Conservation (phyloP, 2,797 vertebrate genomes). For the Labroides dimidiatus region DNA sequence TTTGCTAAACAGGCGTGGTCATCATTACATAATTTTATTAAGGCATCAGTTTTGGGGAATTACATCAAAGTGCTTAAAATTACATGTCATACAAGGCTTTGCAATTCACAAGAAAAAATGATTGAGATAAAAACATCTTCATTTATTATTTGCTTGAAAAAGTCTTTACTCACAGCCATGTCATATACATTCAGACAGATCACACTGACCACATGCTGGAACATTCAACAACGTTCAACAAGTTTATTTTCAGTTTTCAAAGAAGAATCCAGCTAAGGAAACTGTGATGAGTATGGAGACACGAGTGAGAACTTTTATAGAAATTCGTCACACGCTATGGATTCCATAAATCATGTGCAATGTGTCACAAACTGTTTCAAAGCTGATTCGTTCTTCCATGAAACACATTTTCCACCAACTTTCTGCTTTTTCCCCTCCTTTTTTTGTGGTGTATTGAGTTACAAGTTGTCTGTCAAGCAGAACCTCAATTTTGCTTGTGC, state of each 20-base stretch:
- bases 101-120: too few species aligned
- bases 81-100: background rate
- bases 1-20: background rate
- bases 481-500: background rate
- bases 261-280: background rate
- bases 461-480: conserved; percentile 22
- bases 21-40: background rate
- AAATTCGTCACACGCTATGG: background rate
- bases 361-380: background rate
- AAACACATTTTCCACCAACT: background rate
- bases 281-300: background rate
- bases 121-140: background rate
- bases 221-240: background rate
- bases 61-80: background rate
- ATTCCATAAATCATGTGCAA: background rate
- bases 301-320: background rate
- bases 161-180: background rate
- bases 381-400: background rate
- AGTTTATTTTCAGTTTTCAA: background rate
- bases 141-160: background rate
- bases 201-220: background rate
- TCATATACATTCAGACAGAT: background rate
- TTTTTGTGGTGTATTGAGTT: conserved; percentile 10
- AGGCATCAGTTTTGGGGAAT: background rate
- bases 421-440: background rate